phyloP scores from a whole-genome alignment of 2,888 invertebrate species.

The Sylvicola cinctus region DNA sequence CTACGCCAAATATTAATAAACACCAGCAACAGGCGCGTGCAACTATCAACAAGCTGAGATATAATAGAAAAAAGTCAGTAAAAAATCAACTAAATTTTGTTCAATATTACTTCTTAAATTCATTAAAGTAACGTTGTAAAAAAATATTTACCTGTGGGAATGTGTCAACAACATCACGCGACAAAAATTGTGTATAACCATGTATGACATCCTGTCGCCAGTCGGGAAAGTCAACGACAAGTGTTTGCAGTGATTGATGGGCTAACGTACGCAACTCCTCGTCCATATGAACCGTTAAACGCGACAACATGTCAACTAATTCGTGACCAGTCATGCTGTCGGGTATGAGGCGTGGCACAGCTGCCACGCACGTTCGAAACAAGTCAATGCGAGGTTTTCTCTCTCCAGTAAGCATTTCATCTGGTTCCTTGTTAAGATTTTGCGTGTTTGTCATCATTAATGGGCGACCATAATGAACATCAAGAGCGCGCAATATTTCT shows the following conservation, averaged over 20 bases:
- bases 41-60: slow-evolving; percentile 60
- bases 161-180: slow-evolving; percentile 55
- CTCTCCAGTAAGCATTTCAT: slow-evolving; percentile 84
- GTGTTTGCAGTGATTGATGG: slow-evolving; percentile 85
- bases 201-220: slow-evolving; percentile 93
- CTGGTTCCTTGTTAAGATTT: slow-evolving; percentile 85
- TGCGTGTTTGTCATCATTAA: slow-evolving; percentile 92
- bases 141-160: slow-evolving; percentile 17
- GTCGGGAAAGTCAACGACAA: slow-evolving; percentile 89
- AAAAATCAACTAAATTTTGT: neutral
- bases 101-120: no score
- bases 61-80: neutral
- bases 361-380: slow-evolving; percentile 95
- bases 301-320: slow-evolving; percentile 78
- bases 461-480: slow-evolving; percentile 91
- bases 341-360: slow-evolving; percentile 91
- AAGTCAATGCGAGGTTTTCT: slow-evolving; percentile 94
- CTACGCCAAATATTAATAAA: slow-evolving; percentile 84
- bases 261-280: slow-evolving; percentile 88
- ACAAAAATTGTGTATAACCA: slow-evolving; percentile 87
- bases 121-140: neutral
- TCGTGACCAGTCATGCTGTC: slow-evolving; percentile 93
- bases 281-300: slow-evolving; percentile 95
- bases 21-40: slow-evolving; percentile 78
- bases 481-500: slow-evolving; percentile 82